Evolutionary conservation across 2,888 invertebrate genomes (phyloP).

Genomic region (Stenurella melanura): DNA sequence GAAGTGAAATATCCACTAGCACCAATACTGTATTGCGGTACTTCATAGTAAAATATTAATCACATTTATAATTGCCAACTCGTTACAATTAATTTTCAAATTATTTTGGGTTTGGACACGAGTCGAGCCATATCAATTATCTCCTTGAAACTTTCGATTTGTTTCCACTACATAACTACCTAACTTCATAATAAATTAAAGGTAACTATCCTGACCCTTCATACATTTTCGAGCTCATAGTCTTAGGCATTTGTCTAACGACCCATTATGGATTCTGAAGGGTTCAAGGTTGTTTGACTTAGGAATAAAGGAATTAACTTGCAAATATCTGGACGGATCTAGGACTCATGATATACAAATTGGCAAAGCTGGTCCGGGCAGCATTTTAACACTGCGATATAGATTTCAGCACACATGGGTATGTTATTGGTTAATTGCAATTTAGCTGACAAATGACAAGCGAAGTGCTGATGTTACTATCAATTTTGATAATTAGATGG

Average conservation of each 20-base stretch:
- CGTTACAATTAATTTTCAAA: not conserved
- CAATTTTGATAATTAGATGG: no score
- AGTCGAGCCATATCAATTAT: not conserved
- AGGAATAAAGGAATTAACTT: constrained; percentile 7
- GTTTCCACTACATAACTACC: not conserved
- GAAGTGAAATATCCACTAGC: no score
- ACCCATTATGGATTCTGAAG: not conserved
- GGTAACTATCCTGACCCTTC: not conserved
- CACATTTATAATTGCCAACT: not conserved
- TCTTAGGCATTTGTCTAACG: not conserved
- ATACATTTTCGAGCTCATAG: not conserved
- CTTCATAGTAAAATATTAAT: no score
- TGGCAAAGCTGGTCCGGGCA: not conserved
- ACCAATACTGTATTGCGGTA: no score
- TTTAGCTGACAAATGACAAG: no score
- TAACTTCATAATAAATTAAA: not conserved
- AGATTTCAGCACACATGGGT: not conserved
- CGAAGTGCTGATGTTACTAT: no score
- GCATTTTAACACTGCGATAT: not conserved
- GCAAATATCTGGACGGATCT: not conserved
- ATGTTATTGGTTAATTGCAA: not conserved
- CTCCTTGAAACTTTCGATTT: not conserved
- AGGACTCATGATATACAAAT: not conserved
- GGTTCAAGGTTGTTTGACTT: not conserved
- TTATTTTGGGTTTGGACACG: not conserved